These are phyloP conservation scores for Lamprologus speciosus DNA, from an alignment of 2,113 vertebrate genomes.

Conservation along the genomic window DNA sequence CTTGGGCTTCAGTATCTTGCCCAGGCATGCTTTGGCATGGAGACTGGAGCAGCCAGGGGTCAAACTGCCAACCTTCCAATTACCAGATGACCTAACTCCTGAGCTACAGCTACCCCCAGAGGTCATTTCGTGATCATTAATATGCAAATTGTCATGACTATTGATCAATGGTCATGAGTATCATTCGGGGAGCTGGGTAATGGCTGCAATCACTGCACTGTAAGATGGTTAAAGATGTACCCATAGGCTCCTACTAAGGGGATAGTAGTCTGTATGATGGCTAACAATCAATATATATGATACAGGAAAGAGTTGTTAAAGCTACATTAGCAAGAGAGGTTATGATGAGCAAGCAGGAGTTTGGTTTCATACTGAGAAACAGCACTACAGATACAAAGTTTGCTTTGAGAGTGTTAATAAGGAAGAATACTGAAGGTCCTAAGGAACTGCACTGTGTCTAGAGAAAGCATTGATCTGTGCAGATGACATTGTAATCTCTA, in stretches of 20 bases:
- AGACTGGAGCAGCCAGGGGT: neutral
- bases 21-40: neutral
- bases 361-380: neutral
- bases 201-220: neutral
- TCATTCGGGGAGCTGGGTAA: accelerated
- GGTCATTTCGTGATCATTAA: neutral
- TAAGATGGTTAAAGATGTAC: neutral
- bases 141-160: neutral
- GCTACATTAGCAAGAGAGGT: neutral
- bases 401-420: neutral
- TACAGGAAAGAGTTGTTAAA: neutral
- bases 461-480: neutral
- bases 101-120: neutral
- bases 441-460: neutral
- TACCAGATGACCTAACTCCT: neutral
- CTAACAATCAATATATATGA: neutral
- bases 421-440: neutral
- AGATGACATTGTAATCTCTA: neutral
- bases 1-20: neutral
- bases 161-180: neutral
- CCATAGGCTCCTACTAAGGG: neutral
- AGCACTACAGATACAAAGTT: neutral
- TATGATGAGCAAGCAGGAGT: neutral
- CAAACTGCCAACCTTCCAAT: neutral
- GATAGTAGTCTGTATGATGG: neutral